Evolutionary conservation across 2,888 invertebrate species (phyloP), one percentile per base, ranked within the genome.

Genomic region (Carterocephalus palaemon): DNA sequence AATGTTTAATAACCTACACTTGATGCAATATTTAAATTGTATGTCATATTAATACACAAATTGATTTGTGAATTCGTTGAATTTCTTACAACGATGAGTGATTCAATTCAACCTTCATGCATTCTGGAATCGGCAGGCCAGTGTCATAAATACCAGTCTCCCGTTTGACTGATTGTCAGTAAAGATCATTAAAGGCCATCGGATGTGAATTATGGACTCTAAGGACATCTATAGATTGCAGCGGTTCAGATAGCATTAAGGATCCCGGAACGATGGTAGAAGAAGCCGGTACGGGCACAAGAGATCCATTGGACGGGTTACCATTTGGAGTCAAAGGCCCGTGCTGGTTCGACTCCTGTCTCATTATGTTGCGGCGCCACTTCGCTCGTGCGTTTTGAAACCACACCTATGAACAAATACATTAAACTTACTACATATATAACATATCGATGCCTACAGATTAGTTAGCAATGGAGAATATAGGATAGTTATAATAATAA

Each of bases 301-400:
- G 51, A 6, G 59, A 41, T 0, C 77, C 75, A 33, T 77, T 80
- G 0, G 65, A 62, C 0, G 65, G 53, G 36, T 63, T 60, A 0
- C 75, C 76, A 37, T 71, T 78, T 0, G 59, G 50, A 7, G 62
- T 54, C 52, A 65, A 52, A 1, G 61, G 46, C 2, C 59, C 61
- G 15, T 64, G 67, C 9, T 60, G 63, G 19, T 63, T 69, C 0
- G 83, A 66, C 67, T 96, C 95, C 67, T 95, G 95, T 36, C 95
- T 87, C 93, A 95, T 94, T 72, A 95, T 91, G 77, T 95, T 98
- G 38, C 99, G 91, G 55, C 99, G 92, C 95, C 97, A 99, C 87
- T 99, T 99, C 22, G 99, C 99, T 38, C 99, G 89, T 0, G 99
- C 98, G 75, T 99, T 99, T 90, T 99, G 99, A 80, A 99, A 99